Evolutionary conservation across 2,113 vertebrate species (phyloP), one percentile per base, ranked within the genome.

Genomic region (Lates calcarifer): DNA sequence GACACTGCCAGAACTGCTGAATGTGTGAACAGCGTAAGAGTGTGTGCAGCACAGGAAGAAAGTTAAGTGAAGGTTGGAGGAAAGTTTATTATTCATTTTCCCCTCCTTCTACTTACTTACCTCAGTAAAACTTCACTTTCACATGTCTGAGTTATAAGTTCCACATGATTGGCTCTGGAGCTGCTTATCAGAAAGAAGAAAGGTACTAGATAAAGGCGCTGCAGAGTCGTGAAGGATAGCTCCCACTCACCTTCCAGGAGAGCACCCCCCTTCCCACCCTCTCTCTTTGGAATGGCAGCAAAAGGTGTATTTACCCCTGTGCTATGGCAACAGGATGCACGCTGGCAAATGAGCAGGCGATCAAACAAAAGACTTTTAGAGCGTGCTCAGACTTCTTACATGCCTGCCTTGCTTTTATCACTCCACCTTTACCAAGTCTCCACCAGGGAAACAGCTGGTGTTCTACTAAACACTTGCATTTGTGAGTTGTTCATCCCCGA

Each of bases 121-220:
- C 61, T 77, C 7, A 18, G 79, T 81, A 69, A 85, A 85, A 82
- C 73, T 86, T 89, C 43, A 37, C 79, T 67, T 84, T 76, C 57
- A 79, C 67, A 63, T 67, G 37, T 65, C 82, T 64, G 60, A 68
- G 76, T 82, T 87, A 85, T 86, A 82, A 82, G 83, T 88, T 88
- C 51, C 81, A 75, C 75, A 72, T 79, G 82, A 93, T 85, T 84
- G 84, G 78, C 84, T 88, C 64, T 47, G 67, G 76, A 87, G 80
- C 81, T 69, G 73, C 85, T 91, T 87, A 89, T 93, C 86, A 87
- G 76, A 33, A 57, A 84, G 83, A 85, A 83, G 65, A 83, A 74
- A 80, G 81, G 51, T 8, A 43, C 8, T 37, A 83, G 82, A 89
- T 89, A 81, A 80, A 90, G 63, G 83, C 33, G 3, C 12, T 6